phyloP scores from a whole-genome alignment of 2,888 invertebrate genomes.

The Chrysotoxum bicinctum region DNA sequence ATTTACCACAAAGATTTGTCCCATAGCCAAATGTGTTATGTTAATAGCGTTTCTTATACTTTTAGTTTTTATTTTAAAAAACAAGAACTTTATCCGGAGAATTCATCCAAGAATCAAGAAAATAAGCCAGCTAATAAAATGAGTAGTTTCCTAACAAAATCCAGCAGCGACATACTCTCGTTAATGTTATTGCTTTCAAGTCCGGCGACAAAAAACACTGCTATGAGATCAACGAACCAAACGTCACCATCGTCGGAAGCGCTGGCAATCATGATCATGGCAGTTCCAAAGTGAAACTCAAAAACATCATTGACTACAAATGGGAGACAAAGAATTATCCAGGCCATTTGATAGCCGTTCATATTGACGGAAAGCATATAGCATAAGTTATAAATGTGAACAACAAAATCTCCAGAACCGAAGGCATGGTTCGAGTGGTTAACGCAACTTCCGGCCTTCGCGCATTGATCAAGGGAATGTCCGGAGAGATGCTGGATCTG shows the following conservation, averaged over 20 bases:
- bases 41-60: constrained; percentile 71
- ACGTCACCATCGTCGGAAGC: constrained; percentile 88
- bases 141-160: constrained; percentile 65
- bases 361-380: constrained; percentile 91
- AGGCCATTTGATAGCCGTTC: constrained; percentile 94
- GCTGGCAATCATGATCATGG: constrained; percentile 90
- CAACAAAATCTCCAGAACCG: constrained; percentile 80
- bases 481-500: constrained; percentile 94
- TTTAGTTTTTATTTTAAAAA: constrained; percentile 68
- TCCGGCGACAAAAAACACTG: constrained; percentile 78
- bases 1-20: constrained; percentile 50
- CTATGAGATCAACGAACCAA: constrained; percentile 79
- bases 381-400: constrained; percentile 93
- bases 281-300: constrained; percentile 94
- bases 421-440: constrained; percentile 92
- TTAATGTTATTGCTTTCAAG: constrained; percentile 76
- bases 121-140: constrained; percentile 40
- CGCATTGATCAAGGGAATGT: constrained; percentile 92
- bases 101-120: constrained; percentile 5
- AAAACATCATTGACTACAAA: constrained; percentile 94
- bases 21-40: constrained; percentile 70
- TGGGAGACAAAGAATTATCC: constrained; percentile 95
- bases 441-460: constrained; percentile 87
- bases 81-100: constrained; percentile 24
- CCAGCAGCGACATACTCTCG: constrained; percentile 47